phyloP scores from a whole-genome alignment of 2,113 vertebrate genomes.

The Toxotes jaculatrix region DNA sequence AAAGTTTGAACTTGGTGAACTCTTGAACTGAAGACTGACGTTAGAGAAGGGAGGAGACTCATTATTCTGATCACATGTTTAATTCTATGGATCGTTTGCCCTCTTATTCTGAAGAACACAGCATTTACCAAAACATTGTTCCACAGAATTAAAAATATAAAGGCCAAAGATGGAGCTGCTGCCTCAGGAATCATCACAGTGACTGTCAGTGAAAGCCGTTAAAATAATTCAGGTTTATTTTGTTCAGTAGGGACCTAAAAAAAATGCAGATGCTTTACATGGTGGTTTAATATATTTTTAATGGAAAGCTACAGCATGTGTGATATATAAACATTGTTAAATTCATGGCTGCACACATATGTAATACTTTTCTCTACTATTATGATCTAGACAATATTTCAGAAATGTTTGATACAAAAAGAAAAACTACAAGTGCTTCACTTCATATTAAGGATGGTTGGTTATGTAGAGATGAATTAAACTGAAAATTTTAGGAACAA shows the following conservation, averaged over 20 bases:
- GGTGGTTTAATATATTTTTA: conserved; percentile 45
- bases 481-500: conserved; percentile 5
- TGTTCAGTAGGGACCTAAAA: background rate
- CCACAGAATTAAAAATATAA: background rate
- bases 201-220: no score
- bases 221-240: background rate
- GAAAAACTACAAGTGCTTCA: conserved; percentile 19
- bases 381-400: background rate
- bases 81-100: background rate
- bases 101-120: no score
- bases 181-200: background rate
- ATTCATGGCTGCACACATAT: conserved; percentile 52
- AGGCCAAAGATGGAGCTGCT: conserved; percentile 36
- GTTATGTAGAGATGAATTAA: conserved; percentile 16
- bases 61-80: no score
- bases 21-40: background rate
- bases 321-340: conserved; percentile 51
- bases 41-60: no score
- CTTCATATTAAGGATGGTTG: background rate
- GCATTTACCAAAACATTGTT: background rate
- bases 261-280: background rate
- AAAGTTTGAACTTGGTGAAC: background rate
- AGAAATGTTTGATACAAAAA: conserved; percentile 9
- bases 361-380: conserved; percentile 3
- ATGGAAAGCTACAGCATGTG: conserved; percentile 39